These are phyloP conservation scores for Amniataba percoides DNA, from an alignment of 2,797 vertebrate genomes.

Conservation along the genomic window DNA sequence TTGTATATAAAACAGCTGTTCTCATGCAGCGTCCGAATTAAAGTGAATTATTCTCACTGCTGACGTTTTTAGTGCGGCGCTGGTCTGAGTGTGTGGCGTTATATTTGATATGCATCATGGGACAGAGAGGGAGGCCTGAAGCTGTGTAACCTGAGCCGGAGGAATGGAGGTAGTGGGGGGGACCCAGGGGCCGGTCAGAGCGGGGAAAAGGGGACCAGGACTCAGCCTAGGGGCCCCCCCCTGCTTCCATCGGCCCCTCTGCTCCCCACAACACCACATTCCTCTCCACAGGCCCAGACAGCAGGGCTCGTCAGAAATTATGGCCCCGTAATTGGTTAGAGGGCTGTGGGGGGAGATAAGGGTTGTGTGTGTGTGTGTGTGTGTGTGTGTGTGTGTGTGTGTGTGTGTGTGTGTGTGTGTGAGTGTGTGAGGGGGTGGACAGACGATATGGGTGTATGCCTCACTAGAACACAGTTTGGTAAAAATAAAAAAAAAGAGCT, in stretches of 20 bases:
- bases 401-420: conserved; percentile 18
- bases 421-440: conserved; percentile 36
- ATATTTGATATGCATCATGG: conserved; percentile 79
- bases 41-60: conserved; percentile 63
- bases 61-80: conserved; percentile 60
- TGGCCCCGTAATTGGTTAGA: conserved; percentile 71
- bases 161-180: conserved; percentile 68
- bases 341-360: conserved; percentile 43
- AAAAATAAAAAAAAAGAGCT: conserved; percentile 7
- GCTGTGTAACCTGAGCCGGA: conserved; percentile 74
- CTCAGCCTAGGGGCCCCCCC: conserved; percentile 55
- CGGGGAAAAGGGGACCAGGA: conserved; percentile 54
- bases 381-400: no score
- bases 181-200: conserved; percentile 67
- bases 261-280: conserved; percentile 77
- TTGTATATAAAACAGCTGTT: conserved; percentile 49
- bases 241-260: conserved; percentile 64
- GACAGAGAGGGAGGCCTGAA: conserved; percentile 61
- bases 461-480: conserved; percentile 41
- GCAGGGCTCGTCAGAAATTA: conserved; percentile 75
- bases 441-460: conserved; percentile 50
- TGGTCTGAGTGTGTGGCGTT: conserved; percentile 49
- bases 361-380: conserved; percentile 30
- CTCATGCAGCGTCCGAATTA: conserved; percentile 23
- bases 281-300: conserved; percentile 72